Evolutionary conservation across 2,797 vertebrate species (phyloP).

Genomic region (Sebastes baramenuke): DNA sequence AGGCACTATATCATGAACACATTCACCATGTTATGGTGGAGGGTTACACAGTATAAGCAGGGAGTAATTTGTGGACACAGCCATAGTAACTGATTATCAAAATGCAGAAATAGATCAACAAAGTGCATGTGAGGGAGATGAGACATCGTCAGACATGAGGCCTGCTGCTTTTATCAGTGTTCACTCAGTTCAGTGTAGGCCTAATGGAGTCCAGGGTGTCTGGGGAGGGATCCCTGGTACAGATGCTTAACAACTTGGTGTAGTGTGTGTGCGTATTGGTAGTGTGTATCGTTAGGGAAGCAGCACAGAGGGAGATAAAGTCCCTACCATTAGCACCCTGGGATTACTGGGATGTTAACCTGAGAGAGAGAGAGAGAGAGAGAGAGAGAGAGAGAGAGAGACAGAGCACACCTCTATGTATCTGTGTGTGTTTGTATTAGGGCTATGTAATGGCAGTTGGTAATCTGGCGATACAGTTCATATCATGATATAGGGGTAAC

Average conservation of each 20-base stretch:
- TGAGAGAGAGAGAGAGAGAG: not conserved
- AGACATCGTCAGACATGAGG: not conserved
- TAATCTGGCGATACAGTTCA: no score
- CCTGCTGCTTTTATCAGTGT: conserved; percentile 50
- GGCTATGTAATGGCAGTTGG: no score
- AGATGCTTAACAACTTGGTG: conserved; percentile 1
- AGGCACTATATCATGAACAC: not conserved
- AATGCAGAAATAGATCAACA: conserved; percentile 10
- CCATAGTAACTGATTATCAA: not conserved
- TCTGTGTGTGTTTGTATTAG: not conserved
- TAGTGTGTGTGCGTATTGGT: not conserved
- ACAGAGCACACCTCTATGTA: not conserved
- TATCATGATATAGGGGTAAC: no score
- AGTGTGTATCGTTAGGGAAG: not conserved
- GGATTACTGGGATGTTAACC: not conserved
- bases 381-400: not conserved
- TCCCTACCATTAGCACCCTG: not conserved
- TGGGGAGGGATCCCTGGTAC: conserved; percentile 23
- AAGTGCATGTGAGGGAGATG: not conserved
- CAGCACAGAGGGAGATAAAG: conserved; percentile 6
- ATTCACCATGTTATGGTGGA: not conserved
- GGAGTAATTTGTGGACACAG: not conserved
- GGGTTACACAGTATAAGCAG: not conserved
- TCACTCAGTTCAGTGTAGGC: conserved; percentile 6
- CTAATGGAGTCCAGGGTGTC: conserved; percentile 41